phyloP scores from a whole-genome alignment of 2,797 vertebrate genomes.

The Cheirogaleus major region DNA sequence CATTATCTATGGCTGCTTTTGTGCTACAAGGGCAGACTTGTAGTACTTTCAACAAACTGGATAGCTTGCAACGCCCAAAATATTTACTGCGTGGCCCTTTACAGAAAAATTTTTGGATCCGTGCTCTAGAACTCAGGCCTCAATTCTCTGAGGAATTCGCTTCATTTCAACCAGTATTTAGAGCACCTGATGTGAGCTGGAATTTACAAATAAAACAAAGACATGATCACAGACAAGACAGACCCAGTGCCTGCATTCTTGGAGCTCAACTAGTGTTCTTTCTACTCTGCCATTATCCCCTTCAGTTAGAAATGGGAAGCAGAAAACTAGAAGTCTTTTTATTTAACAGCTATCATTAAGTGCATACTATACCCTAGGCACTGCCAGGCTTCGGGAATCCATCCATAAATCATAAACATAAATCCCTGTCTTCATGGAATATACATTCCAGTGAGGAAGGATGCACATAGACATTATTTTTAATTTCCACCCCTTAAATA shows the following conservation, averaged over 20 bases:
- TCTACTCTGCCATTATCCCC: background rate
- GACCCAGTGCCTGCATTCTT: background rate
- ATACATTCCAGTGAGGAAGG: background rate
- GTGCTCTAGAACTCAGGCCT: background rate
- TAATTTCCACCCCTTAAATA: background rate
- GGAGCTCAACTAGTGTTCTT: background rate
- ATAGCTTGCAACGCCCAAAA: background rate
- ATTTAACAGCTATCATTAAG: background rate
- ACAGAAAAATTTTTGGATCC: background rate
- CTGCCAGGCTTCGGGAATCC: background rate
- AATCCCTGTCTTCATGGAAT: background rate
- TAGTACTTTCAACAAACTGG: background rate
- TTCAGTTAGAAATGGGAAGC: background rate
- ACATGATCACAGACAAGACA: background rate
- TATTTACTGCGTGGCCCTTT: background rate
- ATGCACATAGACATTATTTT: background rate
- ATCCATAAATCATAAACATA: background rate
- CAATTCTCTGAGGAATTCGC: background rate
- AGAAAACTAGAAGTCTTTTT: background rate
- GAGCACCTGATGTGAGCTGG: background rate
- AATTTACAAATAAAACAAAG: background rate
- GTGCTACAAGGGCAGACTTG: background rate
- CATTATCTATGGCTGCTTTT: background rate
- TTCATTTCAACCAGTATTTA: background rate
- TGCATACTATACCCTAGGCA: background rate